Conservation (phyloP, 2,888 invertebrate species). For the Meghimatium bilineatum region DNA sequence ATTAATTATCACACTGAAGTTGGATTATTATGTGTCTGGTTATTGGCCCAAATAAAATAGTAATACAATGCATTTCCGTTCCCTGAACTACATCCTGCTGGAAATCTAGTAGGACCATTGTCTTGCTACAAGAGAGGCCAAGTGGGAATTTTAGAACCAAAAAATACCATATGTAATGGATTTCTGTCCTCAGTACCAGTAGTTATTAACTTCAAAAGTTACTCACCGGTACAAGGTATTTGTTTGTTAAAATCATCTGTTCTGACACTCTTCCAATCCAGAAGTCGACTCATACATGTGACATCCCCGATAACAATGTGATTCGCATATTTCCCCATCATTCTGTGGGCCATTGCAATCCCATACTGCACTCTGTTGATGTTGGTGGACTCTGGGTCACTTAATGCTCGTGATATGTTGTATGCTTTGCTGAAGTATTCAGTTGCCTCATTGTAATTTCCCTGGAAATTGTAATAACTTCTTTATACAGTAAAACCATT, state of each 20-base stretch:
- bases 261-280: constrained; percentile 73
- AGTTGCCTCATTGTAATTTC: constrained; percentile 75
- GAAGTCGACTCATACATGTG: constrained; percentile 64
- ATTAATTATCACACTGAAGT: too few species aligned
- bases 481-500: constrained; percentile 31
- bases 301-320: constrained; percentile 63
- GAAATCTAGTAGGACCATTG: too few species aligned
- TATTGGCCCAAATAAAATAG: too few species aligned
- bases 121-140: too few species aligned
- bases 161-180: too few species aligned
- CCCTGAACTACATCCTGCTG: too few species aligned
- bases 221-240: constrained; percentile 47
- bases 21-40: too few species aligned
- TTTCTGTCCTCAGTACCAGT: background rate
- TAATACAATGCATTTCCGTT: too few species aligned
- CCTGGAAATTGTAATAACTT: constrained; percentile 58
- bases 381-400: constrained; percentile 69
- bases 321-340: constrained; percentile 63
- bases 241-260: constrained; percentile 47
- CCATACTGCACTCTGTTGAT: constrained; percentile 75
- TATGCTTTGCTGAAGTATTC: constrained; percentile 77
- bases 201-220: background rate
- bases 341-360: constrained; percentile 74
- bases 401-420: constrained; percentile 73
- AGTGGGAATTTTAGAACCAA: too few species aligned